These are phyloP conservation scores for Meghimatium bilineatum DNA, from an alignment of 2,888 invertebrate genomes.

Conservation along the genomic window DNA sequence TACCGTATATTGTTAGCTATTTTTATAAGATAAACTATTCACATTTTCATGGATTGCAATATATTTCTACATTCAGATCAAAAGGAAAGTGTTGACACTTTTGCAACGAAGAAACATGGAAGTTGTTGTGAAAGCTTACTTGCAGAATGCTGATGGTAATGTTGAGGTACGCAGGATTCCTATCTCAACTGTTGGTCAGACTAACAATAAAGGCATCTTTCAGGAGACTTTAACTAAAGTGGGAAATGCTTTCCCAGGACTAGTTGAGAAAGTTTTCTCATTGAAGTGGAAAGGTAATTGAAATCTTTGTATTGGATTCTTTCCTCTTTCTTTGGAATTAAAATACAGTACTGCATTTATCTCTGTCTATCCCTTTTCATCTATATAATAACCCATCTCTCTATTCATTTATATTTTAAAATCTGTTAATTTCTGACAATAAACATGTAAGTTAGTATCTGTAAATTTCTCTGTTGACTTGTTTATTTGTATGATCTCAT, in stretches of 20 bases:
- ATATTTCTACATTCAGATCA: too few species aligned
- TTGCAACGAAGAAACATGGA: constrained; percentile 18
- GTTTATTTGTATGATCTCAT: too few species aligned
- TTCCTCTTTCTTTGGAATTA: background rate
- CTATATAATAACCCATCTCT: too few species aligned
- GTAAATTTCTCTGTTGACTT: too few species aligned
- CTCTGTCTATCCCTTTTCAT: too few species aligned
- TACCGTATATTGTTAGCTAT: too few species aligned
- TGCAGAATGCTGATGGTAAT: constrained; percentile 13
- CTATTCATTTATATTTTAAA: too few species aligned
- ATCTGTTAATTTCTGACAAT: too few species aligned
- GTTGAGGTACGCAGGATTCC: constrained; percentile 28
- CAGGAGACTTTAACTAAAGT: constrained; percentile 10
- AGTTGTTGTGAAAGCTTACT: constrained; percentile 32
- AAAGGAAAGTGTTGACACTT: background rate
- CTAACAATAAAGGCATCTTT: constrained; percentile 3
- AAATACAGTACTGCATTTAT: background rate
- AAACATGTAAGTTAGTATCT: too few species aligned
- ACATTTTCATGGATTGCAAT: too few species aligned
- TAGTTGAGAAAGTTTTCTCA: constrained; percentile 3
- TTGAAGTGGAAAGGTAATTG: constrained; percentile 46
- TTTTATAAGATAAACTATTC: too few species aligned
- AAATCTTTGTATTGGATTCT: background rate
- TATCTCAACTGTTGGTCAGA: background rate
- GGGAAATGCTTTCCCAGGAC: constrained; percentile 21